Conservation (phyloP, 2,797 vertebrate species). For the Macropodus opercularis region DNA sequence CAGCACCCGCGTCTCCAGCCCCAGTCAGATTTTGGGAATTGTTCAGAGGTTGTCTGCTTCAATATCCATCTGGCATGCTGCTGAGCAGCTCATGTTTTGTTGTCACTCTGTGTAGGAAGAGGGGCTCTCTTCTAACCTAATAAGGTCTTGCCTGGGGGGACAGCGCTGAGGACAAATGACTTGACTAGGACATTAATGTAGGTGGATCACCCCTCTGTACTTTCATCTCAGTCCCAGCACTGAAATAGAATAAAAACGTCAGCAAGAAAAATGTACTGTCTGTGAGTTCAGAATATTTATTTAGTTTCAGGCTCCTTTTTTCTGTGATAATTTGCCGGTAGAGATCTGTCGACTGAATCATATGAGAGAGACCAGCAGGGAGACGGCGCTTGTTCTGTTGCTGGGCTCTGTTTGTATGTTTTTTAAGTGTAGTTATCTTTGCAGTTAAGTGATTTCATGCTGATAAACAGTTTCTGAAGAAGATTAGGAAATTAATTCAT, state of each 20-base stretch:
- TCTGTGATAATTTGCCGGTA: slow-evolving; percentile 47
- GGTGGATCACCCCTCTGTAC: slow-evolving; percentile 66
- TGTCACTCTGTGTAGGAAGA: slow-evolving; percentile 62
- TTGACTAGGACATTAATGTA: slow-evolving; percentile 69
- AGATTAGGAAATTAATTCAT: neutral
- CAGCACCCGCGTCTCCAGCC: slow-evolving; percentile 32
- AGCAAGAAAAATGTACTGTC: slow-evolving; percentile 66
- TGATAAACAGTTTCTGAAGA: neutral
- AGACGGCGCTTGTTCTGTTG: slow-evolving; percentile 22
- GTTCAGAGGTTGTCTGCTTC: slow-evolving; percentile 66
- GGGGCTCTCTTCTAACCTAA: slow-evolving; percentile 69
- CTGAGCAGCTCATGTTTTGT: slow-evolving; percentile 63
- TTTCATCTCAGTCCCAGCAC: slow-evolving; percentile 55
- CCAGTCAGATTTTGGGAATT: slow-evolving; percentile 52
- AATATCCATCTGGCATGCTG: slow-evolving; percentile 54
- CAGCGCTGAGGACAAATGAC: slow-evolving; percentile 69
- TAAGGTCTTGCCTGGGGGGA: slow-evolving; percentile 70
- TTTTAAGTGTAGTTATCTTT: slow-evolving; percentile 26
- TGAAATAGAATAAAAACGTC: slow-evolving; percentile 70
- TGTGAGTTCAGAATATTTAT: slow-evolving; percentile 65
- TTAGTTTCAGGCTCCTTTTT: slow-evolving; percentile 54
- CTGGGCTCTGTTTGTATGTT: slow-evolving; percentile 25
- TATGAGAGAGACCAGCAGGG: slow-evolving; percentile 19
- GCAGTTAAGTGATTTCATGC: slow-evolving; percentile 24
- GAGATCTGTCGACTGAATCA: slow-evolving; percentile 53